A percentile compares a stretch with the other conserved stretches of the same genome.
phyloP scores from a whole-genome alignment of 2,797 vertebrate genomes.

The Neoniphon sammara region DNA sequence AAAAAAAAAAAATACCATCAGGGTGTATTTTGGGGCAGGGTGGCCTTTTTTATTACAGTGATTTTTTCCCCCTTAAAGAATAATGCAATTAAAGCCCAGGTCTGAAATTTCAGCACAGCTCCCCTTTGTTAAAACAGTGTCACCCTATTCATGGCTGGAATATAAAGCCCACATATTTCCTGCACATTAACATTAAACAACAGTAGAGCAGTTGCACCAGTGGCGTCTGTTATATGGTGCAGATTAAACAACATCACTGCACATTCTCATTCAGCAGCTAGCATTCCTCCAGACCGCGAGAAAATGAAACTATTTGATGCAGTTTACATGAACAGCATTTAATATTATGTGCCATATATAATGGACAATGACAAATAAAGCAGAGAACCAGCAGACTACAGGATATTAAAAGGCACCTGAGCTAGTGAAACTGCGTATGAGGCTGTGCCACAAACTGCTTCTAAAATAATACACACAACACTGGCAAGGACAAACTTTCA shows the following conservation, averaged over 20 bases:
- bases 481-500: conserved; percentile 61
- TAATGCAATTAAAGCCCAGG: too few relatives aligned
- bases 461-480: conserved; percentile 49
- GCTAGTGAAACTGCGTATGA: not conserved
- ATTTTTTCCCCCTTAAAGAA: too few relatives aligned
- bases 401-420: not conserved
- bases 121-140: too few relatives aligned
- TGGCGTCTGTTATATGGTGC: too few relatives aligned
- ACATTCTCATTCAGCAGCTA: not conserved
- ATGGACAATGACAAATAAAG: not conserved
- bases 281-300: not conserved
- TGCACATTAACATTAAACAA: not conserved
- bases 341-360: not conserved
- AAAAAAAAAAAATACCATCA: too few relatives aligned
- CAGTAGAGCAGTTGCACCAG: too few relatives aligned
- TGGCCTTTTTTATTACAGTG: too few relatives aligned
- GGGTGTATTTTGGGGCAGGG: too few relatives aligned
- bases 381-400: not conserved
- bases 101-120: too few relatives aligned
- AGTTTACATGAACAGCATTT: not conserved
- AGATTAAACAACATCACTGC: too few relatives aligned
- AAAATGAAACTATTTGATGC: not conserved
- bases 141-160: too few relatives aligned
- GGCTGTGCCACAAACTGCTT: conserved; percentile 33
- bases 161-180: not conserved